phyloP scores from a whole-genome alignment of 2,888 invertebrate species.

The Diabrotica balteata region DNA sequence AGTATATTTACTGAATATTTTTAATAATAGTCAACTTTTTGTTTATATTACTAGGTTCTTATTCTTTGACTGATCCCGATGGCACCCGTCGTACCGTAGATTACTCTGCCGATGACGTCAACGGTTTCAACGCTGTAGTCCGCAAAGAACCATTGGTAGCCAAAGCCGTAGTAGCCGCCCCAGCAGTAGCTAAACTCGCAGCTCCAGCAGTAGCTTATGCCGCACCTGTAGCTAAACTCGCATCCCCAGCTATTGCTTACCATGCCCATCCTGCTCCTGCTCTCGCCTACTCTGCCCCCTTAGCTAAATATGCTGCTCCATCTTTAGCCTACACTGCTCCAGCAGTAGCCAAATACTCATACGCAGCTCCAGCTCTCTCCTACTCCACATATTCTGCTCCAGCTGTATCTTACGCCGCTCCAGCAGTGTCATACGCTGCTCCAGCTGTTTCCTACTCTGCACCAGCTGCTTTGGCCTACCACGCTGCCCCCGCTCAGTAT shows the following conservation, averaged over 20 bases:
- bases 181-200: slow-evolving; percentile 27
- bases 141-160: slow-evolving; percentile 60
- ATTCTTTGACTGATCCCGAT: slow-evolving; percentile 67
- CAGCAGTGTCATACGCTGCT: too few species aligned
- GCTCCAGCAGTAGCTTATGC: slow-evolving; percentile 41
- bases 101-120: slow-evolving; percentile 64
- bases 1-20: too few species aligned
- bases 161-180: slow-evolving; percentile 27
- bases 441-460: too few species aligned
- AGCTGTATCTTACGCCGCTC: slow-evolving; percentile 1
- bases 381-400: neutral
- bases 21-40: too few species aligned
- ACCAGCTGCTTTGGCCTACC: too few species aligned
- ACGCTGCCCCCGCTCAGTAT: too few species aligned
- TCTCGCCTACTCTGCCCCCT: slow-evolving; percentile 21
- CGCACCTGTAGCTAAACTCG: slow-evolving; percentile 34
- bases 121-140: slow-evolving; percentile 67
- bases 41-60: slow-evolving; percentile 54
- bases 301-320: neutral
- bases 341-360: neutral
- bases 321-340: slow-evolving; percentile 26
- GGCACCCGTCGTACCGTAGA: slow-evolving; percentile 71
- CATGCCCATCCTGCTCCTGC: slow-evolving; percentile 31
- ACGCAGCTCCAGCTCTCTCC: slow-evolving; percentile 3
- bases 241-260: slow-evolving; percentile 34